Evolutionary conservation across 1,140 invertebrate species (phyloP), one percentile per base, ranked within the genome.

Genomic region (Drosophila bocqueti): DNA sequence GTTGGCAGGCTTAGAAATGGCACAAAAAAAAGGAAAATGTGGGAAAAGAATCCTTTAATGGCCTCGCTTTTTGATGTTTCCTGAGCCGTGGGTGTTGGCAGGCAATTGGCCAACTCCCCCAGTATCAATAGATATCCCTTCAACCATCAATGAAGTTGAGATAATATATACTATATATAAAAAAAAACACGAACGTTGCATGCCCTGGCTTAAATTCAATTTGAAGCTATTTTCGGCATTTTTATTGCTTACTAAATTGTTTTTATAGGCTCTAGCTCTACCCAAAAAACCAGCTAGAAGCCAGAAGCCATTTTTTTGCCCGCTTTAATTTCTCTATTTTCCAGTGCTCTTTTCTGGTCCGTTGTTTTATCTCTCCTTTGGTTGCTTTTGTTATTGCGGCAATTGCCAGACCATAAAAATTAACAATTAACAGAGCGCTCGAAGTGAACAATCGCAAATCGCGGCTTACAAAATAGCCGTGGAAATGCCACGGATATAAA

Each of bases 391-490:
- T 66, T 73, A 38, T 40, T 62, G 36, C 49, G 43, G 58, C 83
- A 91, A 79, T 91, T 87, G 83, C 89, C 81, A 91, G 89, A 91
- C 89, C 89, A 91, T 91, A 91, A 91, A 91, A 91, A 81, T 85
- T 91, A 87, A 91, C 89, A 91, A 91, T 91, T 91, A 91, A 89
- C 89, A 89, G 81, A 80, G 60, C 76, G 66, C 79, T 82, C 49
- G 42, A 72, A 85, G 67, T 74, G 83, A 54, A 86, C 85, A 89
- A 83, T 78, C 77, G 66, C 77, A 89, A 89, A 89, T 89, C 85
- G 79, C 81, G 86, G 81, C 81, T 84, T 81, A 89, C 81, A 89
- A 81, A 76, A 78, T 59, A 69, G 76, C 65, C 59, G 59, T 71
- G 54, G 76, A 79, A 84, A 66, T 59, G 78, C 77, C 78, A 64